Evolutionary conservation across 2,888 invertebrate species (phyloP).

Genomic region (Oscheius onirici): DNA sequence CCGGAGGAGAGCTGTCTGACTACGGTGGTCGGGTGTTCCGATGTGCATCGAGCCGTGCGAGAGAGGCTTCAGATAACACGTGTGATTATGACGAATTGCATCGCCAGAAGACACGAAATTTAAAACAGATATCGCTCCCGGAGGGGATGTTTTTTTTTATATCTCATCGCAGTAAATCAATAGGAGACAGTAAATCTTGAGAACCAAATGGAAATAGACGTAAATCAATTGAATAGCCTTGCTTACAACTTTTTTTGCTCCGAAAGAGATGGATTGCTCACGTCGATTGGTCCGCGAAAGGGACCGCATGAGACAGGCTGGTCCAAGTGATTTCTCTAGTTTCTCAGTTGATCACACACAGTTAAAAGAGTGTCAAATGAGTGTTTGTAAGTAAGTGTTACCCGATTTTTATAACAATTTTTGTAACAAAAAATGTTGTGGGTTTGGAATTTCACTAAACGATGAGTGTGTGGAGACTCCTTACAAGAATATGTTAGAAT

Average conservation of each 20-base stretch:
- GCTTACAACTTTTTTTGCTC: slow-evolving; percentile 11
- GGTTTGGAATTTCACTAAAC: too few species aligned
- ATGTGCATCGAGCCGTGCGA: slow-evolving; percentile 24
- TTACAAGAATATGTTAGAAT: too few species aligned
- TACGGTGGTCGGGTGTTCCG: slow-evolving; percentile 28
- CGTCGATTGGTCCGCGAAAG: not conserved
- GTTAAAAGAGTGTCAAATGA: too few species aligned
- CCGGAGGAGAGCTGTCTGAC: too few species aligned
- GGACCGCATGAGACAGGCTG: not conserved
- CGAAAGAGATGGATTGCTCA: slow-evolving; percentile 12
- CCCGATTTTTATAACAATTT: too few species aligned
- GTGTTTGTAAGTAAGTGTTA: too few species aligned
- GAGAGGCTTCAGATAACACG: slow-evolving; percentile 16
- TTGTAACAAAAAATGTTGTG: too few species aligned
- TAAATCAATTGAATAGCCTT: slow-evolving; percentile 16
- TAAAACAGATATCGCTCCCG: not conserved
- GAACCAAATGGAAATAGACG: not conserved
- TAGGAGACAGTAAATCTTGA: not conserved
- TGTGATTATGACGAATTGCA: slow-evolving; percentile 28
- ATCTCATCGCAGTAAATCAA: not conserved
- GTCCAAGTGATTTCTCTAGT: too few species aligned
- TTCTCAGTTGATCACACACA: too few species aligned
- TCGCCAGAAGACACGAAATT: not conserved
- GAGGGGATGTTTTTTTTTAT: not conserved
- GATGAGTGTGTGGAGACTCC: too few species aligned